A percentile compares a stretch with the other conserved stretches of the same genome.
Evolutionary conservation across 2,797 vertebrate species (phyloP).

Genomic region (Pipistrellus nathusii): DNA sequence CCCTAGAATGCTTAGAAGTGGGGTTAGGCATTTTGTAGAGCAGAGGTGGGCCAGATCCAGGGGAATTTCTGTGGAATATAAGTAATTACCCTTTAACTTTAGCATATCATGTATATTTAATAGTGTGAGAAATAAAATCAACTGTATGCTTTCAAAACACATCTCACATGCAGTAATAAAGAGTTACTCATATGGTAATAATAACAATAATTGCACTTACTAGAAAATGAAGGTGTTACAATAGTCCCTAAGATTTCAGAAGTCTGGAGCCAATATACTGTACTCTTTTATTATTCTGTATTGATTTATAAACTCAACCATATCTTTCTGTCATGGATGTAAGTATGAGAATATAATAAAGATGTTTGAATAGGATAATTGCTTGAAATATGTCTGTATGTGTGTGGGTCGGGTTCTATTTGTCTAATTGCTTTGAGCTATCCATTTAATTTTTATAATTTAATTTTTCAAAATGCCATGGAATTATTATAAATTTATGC

Average conservation of each 20-base stretch:
- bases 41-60: not conserved
- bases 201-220: not conserved
- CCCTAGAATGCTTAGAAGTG: not conserved
- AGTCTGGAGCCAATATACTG: not conserved
- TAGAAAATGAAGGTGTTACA: not conserved
- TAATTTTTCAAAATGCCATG: not conserved
- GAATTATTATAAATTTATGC: not conserved
- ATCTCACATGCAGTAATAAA: not conserved
- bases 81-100: not conserved
- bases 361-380: not conserved
- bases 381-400: not conserved
- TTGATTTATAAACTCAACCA: not conserved
- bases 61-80: not conserved
- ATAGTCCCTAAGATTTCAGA: not conserved
- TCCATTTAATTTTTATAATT: not conserved
- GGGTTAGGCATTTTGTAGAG: not conserved
- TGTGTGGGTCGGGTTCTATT: not conserved
- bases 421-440: not conserved
- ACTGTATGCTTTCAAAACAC: not conserved
- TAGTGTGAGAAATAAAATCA: not conserved
- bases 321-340: not conserved
- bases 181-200: not conserved
- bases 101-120: not conserved
- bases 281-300: not conserved
- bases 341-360: not conserved